Evolutionary conservation across 2,888 invertebrate species (phyloP).

Genomic region (Ctenicera cuprea): DNA sequence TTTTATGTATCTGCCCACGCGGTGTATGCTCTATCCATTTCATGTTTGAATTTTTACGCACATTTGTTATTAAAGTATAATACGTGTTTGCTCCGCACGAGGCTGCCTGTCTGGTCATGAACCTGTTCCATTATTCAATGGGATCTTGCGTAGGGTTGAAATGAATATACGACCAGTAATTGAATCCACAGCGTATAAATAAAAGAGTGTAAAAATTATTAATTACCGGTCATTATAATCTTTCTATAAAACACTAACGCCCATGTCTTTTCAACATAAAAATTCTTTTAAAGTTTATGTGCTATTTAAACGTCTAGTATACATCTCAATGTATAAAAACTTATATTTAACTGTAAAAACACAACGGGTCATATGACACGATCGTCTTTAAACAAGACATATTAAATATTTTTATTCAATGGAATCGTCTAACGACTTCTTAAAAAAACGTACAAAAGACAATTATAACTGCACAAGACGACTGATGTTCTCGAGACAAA

Average conservation of each 20-base stretch:
- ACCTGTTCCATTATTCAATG: conserved; percentile 48
- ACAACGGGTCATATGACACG: too few relatives aligned
- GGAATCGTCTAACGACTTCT: too few relatives aligned
- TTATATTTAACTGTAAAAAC: too few relatives aligned
- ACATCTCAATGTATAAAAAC: too few relatives aligned
- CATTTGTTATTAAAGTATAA: conserved; percentile 55
- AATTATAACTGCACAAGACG: too few relatives aligned
- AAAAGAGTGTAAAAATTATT: conserved; percentile 35
- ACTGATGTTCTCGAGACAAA: too few relatives aligned
- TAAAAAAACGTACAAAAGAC: too few relatives aligned
- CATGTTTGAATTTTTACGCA: conserved; percentile 53
- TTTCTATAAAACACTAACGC: conserved; percentile 16
- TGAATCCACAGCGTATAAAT: conserved; percentile 34
- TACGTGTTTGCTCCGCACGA: conserved; percentile 50
- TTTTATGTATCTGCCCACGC: conserved; percentile 71
- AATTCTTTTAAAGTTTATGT: not conserved
- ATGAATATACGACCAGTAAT: conserved; percentile 42
- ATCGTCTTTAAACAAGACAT: too few relatives aligned
- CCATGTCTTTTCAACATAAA: conserved; percentile 12
- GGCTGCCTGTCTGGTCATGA: conserved; percentile 45
- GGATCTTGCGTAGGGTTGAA: conserved; percentile 42
- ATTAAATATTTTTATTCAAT: too few relatives aligned
- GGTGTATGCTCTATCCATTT: conserved; percentile 56
- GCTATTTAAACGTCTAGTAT: too few relatives aligned
- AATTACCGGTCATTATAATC: conserved; percentile 22